Evolutionary conservation across 1,140 invertebrate species (phyloP).

Genomic region (Neodiprion lecontei): DNA sequence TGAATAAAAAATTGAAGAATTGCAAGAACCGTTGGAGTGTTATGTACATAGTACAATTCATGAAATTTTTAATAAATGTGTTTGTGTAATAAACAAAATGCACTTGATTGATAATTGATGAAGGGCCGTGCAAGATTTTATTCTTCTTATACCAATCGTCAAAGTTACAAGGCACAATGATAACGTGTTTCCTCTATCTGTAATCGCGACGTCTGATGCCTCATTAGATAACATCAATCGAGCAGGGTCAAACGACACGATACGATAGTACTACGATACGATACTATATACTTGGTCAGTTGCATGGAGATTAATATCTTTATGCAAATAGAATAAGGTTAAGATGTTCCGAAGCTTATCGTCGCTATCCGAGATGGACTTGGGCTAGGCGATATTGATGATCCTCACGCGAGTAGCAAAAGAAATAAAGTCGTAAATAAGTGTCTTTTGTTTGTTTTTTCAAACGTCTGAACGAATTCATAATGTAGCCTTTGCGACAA

Average conservation of each 20-base stretch:
- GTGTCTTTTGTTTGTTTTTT: too few relatives aligned
- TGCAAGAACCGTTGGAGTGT: too few relatives aligned
- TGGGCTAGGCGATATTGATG: background rate
- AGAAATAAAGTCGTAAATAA: background rate
- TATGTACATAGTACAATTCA: too few relatives aligned
- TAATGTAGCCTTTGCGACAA: too few relatives aligned
- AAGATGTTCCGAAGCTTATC: constrained; percentile 39
- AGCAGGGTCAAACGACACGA: constrained; percentile 19
- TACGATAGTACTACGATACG: constrained; percentile 16
- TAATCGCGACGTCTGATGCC: background rate
- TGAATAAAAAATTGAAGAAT: too few relatives aligned
- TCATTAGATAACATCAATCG: background rate
- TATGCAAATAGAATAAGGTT: constrained; percentile 44
- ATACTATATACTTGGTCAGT: background rate
- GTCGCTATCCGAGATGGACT: constrained; percentile 39
- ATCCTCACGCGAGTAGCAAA: background rate
- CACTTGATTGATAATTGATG: too few relatives aligned
- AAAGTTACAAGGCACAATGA: background rate
- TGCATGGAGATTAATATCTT: constrained; percentile 48
- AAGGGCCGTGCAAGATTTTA: background rate
- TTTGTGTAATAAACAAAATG: too few relatives aligned
- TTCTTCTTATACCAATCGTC: background rate
- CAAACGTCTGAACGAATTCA: too few relatives aligned
- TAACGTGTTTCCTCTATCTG: background rate
- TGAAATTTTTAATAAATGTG: too few relatives aligned